These are phyloP conservation scores for Omphaloscelis lunosa DNA, from an alignment of 2,888 invertebrate genomes.

Conservation along the genomic window DNA sequence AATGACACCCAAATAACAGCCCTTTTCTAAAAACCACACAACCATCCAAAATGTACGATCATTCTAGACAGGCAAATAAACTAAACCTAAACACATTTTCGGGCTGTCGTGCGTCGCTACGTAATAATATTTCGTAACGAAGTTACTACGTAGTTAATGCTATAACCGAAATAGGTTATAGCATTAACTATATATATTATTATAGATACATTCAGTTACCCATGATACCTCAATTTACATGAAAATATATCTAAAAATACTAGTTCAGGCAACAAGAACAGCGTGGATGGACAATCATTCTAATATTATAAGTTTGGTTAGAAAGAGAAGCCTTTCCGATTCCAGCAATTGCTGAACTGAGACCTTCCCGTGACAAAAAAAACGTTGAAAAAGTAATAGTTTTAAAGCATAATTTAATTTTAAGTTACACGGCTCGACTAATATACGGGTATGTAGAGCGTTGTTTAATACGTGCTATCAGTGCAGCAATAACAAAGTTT, in stretches of 20 bases:
- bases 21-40: constrained; percentile 23
- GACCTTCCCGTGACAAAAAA: background rate
- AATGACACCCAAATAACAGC: constrained; percentile 14
- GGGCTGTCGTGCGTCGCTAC: constrained; percentile 2
- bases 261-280: constrained; percentile 10
- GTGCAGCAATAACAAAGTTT: constrained; percentile 76
- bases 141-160: constrained; percentile 38
- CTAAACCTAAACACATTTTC: constrained; percentile 29
- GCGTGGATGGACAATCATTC: background rate
- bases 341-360: background rate
- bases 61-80: constrained; percentile 19
- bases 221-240: constrained; percentile 32
- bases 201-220: constrained; percentile 30
- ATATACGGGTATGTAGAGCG: constrained; percentile 37
- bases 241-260: constrained; percentile 35
- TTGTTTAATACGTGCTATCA: constrained; percentile 64
- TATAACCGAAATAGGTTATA: constrained; percentile 17
- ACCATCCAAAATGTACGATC: constrained; percentile 21
- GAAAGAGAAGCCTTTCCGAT: background rate
- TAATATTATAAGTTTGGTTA: background rate
- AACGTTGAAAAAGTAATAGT: background rate
- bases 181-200: too few relatives aligned
- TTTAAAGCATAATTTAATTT: constrained; percentile 10
- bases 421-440: constrained; percentile 15
- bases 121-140: constrained; percentile 25